phyloP scores from a whole-genome alignment of 2,888 invertebrate species.

The Amphipyra tragopoginis region DNA sequence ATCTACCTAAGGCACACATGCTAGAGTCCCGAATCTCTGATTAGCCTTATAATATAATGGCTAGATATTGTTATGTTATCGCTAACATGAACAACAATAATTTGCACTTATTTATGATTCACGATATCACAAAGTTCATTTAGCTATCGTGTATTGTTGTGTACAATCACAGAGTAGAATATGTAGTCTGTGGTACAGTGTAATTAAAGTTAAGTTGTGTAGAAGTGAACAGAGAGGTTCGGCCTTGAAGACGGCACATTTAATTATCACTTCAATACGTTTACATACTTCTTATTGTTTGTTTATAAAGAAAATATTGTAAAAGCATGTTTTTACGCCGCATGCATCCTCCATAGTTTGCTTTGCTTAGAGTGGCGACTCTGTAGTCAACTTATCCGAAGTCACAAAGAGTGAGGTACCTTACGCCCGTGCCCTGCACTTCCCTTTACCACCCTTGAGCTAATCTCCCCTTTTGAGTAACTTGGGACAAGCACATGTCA shows the following conservation, averaged over 20 bases:
- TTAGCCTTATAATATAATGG: too few relatives aligned
- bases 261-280: conserved; percentile 44
- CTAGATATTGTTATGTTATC: conserved; percentile 12
- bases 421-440: too few relatives aligned
- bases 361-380: too few relatives aligned
- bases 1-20: too few relatives aligned
- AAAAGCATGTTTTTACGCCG: not conserved
- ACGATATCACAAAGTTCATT: not conserved
- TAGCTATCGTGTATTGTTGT: conserved; percentile 4
- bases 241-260: conserved; percentile 44
- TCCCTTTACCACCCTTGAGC: not conserved
- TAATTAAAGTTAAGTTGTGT: conserved; percentile 6
- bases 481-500: not conserved
- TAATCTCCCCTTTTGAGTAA: conserved; percentile 2
- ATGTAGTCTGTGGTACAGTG: conserved; percentile 10
- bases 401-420: conserved; percentile 4
- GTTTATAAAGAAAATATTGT: conserved; percentile 17
- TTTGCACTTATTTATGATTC: conserved; percentile 40
- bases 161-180: not conserved
- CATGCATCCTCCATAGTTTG: conserved; percentile 1
- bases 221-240: conserved; percentile 12
- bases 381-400: too few relatives aligned
- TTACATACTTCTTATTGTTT: conserved; percentile 9
- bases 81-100: conserved; percentile 22
- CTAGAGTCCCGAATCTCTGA: too few relatives aligned